Evolutionary conservation across 1,140 invertebrate species (phyloP).

Genomic region (Drosophila truncata): DNA sequence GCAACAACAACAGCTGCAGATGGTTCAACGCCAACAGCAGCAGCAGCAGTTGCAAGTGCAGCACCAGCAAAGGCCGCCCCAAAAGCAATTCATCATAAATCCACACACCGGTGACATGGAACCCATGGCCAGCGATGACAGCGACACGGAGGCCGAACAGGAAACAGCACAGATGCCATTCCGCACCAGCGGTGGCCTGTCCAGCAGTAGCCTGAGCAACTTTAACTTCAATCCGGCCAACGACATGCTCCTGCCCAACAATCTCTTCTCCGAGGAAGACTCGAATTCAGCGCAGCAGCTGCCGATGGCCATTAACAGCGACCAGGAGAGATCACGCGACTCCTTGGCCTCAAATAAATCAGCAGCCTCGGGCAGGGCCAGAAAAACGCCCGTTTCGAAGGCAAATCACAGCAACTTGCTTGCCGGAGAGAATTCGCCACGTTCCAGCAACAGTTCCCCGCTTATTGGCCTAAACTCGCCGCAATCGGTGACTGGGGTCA

Average conservation of each 20-base stretch:
- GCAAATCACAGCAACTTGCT: constrained; percentile 45
- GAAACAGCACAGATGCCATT: constrained; percentile 71
- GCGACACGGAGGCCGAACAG: constrained; percentile 85
- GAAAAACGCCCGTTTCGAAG: constrained; percentile 60
- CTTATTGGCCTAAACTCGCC: constrained; percentile 51
- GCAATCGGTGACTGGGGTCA: constrained; percentile 12
- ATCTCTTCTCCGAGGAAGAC: constrained; percentile 87
- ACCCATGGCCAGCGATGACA: constrained; percentile 90
- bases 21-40: constrained; percentile 31
- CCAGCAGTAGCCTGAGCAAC: constrained; percentile 37
- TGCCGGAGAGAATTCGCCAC: constrained; percentile 54
- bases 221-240: constrained; percentile 86
- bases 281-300: constrained; percentile 85
- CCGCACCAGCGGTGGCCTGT: constrained; percentile 45
- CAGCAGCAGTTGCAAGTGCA: constrained; percentile 56
- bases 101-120: constrained; percentile 94
- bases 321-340: constrained; percentile 84
- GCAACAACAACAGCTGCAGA: constrained; percentile 44
- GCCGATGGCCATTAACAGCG: constrained; percentile 86
- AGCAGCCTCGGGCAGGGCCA: constrained; percentile 63
- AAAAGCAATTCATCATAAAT: constrained; percentile 93
- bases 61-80: constrained; percentile 78
- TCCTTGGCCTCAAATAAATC: constrained; percentile 81
- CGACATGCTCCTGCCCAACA: constrained; percentile 86
- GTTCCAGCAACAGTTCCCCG: constrained; percentile 67